These are phyloP conservation scores for Stenoptilia bipunctidactyla DNA, from an alignment of 2,888 invertebrate species.

Conservation along the genomic window DNA sequence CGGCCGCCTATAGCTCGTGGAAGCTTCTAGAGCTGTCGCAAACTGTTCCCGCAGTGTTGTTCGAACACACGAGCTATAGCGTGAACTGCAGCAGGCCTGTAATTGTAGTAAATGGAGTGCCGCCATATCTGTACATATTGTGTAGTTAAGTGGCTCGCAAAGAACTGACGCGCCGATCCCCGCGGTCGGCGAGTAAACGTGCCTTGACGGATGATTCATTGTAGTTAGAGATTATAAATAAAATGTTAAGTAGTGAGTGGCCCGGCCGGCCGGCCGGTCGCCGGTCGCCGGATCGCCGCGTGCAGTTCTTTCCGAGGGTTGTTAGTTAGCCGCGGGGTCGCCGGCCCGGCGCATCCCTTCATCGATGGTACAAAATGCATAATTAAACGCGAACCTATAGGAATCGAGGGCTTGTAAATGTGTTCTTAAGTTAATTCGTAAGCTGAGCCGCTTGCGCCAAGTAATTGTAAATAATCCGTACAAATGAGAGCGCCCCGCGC, in stretches of 20 bases:
- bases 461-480: conserved; percentile 6
- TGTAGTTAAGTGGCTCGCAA: not conserved
- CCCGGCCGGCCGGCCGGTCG: not conserved
- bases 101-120: too few relatives aligned
- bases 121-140: too few relatives aligned
- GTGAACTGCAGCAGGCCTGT: too few relatives aligned
- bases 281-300: not conserved
- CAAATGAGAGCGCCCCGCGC: conserved; percentile 30
- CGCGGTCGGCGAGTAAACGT: too few relatives aligned
- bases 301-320: too few relatives aligned
- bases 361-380: conserved; percentile 57
- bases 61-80: too few relatives aligned
- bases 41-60: too few relatives aligned
- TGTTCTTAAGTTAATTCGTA: not conserved
- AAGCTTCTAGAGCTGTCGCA: too few relatives aligned
- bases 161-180: not conserved
- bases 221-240: too few relatives aligned
- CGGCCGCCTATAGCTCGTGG: too few relatives aligned
- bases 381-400: conserved; percentile 27
- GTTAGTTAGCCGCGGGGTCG: conserved; percentile 35
- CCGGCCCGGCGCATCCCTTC: conserved; percentile 37
- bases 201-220: too few relatives aligned
- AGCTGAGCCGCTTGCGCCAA: not conserved
- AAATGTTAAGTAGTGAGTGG: too few relatives aligned
- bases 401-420: conserved; percentile 18